Base-by-base conservation (phyloP, 2,888 invertebrate species). In the Ornithoptera priamus region DNA sequence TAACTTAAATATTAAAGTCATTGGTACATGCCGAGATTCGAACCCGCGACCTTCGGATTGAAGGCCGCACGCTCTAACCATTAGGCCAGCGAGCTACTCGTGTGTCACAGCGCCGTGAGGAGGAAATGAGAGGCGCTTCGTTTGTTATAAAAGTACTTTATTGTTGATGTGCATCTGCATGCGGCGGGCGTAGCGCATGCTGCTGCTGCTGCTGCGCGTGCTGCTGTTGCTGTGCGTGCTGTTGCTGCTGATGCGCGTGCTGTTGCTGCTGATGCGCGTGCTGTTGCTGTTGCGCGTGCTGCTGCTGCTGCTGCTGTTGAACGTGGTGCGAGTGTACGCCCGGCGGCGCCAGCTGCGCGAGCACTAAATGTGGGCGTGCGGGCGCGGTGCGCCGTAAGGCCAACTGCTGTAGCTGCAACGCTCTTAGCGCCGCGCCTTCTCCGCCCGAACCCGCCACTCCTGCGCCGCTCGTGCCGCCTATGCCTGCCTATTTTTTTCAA, bases 391-490 rank as follows among this genome's bases (percentile, higher is more conserved):
- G 76, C 85, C 86, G 73, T 93, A 82, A 74, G 85, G 87, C 77
- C 94, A 93, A 60, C 89, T 93, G 75, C 86, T 94, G 80, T 94
- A 95, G 82, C 93, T 94, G 81, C 94, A 95, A 82, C 93, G 94
- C 76, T 91, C 78, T 77, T 71, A 73, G 73, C 66, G 76, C 74
- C 20, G 74, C 75, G 74, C 75, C 69, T 65, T 65, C 62, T 3
- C 65, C 69, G 67, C 70, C 65, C 59, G 66, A 73, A 62, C 6
- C 39, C 8, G 39, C 7, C 7, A 10, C 39, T 39, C 70, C 66
- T 62, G 70, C 70, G 67, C 67, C 63, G 56, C 77, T 77, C 76
- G 75, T 77, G 79, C 75, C 77, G 75, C 72, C 87, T 6, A n/a
- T 18, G 1, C 56, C n/a, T 22, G 3, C 57, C 57, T 20, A 39